Percentiles rank a stretch among this genome's conserved stretches.
Conservation (phyloP, 1,140 invertebrate species). For the Micrasema minimum region DNA sequence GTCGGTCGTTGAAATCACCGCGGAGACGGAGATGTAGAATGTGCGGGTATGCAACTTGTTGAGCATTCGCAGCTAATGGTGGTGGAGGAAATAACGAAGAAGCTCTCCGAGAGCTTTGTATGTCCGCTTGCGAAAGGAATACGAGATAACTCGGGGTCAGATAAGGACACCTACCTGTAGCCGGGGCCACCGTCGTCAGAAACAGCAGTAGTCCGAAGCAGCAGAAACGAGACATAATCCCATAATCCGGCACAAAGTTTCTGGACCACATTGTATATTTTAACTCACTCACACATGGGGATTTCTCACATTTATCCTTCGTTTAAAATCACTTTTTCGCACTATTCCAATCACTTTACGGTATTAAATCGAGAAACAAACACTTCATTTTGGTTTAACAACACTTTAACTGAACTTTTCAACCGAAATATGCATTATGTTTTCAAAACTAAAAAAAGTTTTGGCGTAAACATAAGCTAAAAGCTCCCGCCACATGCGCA, state of each 20-base stretch:
- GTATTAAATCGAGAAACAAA: constrained; percentile 39
- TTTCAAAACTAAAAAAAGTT: constrained; percentile 37
- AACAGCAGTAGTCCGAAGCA: constrained; percentile 37
- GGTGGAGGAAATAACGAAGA: too few relatives aligned
- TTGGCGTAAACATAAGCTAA: constrained; percentile 27
- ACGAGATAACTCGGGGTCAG: too few relatives aligned
- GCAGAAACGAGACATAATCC: constrained; percentile 42
- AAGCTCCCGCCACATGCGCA: constrained; percentile 38
- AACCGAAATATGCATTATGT: constrained; percentile 39
- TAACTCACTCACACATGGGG: constrained; percentile 45
- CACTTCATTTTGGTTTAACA: constrained; percentile 45
- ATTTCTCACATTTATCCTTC: constrained; percentile 42
- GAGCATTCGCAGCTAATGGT: neutral
- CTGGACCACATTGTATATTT: constrained; percentile 46
- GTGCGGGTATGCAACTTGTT: constrained; percentile 25
- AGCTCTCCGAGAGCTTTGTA: neutral
- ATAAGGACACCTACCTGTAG: constrained; percentile 31
- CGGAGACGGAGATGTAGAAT: constrained; percentile 14
- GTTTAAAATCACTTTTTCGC: constrained; percentile 37
- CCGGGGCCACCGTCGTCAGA: constrained; percentile 37
- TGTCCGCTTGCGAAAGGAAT: neutral
- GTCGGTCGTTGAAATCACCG: constrained; percentile 48
- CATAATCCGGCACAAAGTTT: constrained; percentile 47
- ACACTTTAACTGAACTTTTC: constrained; percentile 47
- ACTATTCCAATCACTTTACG: constrained; percentile 38